Percentiles rank a stretch among this genome's conserved stretches.
Conservation (phyloP, 1,140 invertebrate genomes). For the Drosophila kohkoa region DNA sequence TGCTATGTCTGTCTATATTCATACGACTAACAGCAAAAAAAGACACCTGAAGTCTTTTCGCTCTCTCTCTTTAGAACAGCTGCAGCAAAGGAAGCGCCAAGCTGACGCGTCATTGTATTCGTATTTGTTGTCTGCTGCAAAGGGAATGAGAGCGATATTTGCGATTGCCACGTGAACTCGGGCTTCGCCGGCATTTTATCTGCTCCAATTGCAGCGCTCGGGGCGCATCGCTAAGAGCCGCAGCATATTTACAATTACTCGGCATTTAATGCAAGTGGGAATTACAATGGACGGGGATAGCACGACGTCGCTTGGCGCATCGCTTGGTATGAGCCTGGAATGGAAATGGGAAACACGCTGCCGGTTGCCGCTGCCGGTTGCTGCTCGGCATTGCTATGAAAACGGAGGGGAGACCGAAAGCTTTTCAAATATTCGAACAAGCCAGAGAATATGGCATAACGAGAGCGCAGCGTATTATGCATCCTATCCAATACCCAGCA, state of each 20-base stretch:
- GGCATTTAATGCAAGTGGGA: conserved; percentile 81
- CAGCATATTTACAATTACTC: conserved; percentile 77
- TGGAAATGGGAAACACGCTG: not conserved
- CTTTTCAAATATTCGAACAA: conserved; percentile 68
- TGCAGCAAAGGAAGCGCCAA: not conserved
- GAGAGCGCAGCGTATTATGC: conserved; percentile 39
- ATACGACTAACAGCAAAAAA: conserved; percentile 8
- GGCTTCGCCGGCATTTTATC: conserved; percentile 69
- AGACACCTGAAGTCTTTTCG: conserved; percentile 5
- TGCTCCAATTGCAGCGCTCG: conserved; percentile 71
- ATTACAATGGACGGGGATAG: conserved; percentile 58
- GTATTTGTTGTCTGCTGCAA: no score
- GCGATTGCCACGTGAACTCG: conserved; percentile 59
- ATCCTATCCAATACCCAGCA: conserved; percentile 11
- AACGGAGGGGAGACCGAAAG: not conserved
- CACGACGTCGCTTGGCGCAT: not conserved
- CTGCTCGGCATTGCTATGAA: not conserved
- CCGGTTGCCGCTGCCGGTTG: not conserved
- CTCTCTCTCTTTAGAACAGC: not conserved
- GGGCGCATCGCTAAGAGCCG: conserved; percentile 26
- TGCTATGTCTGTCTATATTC: not conserved
- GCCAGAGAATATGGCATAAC: conserved; percentile 45
- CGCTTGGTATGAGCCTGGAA: not conserved
- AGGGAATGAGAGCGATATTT: conserved; percentile 3
- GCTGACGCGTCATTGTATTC: not conserved